phyloP scores from a whole-genome alignment of 2,113 vertebrate species.

The Rostratula benghalensis region DNA sequence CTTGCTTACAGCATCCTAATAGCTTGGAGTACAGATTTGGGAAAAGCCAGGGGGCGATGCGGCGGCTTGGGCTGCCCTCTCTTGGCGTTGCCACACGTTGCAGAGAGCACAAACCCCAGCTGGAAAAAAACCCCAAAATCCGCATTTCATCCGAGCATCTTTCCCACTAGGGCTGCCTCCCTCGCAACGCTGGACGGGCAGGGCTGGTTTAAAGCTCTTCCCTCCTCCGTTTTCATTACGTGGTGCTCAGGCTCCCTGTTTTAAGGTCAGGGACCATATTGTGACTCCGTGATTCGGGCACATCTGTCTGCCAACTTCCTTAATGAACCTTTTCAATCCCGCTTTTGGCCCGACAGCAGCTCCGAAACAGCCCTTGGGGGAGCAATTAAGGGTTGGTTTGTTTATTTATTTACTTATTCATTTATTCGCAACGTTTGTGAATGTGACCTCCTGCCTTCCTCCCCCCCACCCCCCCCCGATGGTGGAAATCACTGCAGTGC shows the following conservation, averaged over 20 bases:
- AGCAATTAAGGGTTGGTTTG: background rate
- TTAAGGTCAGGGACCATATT: background rate
- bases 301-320: slow-evolving; percentile 19
- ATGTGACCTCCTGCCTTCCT: background rate
- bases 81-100: background rate
- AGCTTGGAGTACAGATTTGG: rapidly evolving
- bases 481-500: background rate
- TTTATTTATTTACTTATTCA: background rate
- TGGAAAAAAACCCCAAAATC: background rate
- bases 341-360: background rate
- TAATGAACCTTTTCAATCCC: background rate
- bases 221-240: background rate
- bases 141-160: background rate
- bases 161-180: background rate
- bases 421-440: background rate
- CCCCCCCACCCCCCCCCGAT: rapidly evolving
- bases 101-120: background rate
- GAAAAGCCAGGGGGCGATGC: background rate
- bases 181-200: background rate
- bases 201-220: background rate
- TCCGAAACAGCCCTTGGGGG: background rate
- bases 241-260: background rate
- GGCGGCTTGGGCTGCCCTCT: slow-evolving; percentile 59
- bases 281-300: background rate
- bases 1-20: background rate